These are phyloP conservation scores for Sylvietta virens DNA, from an alignment of 2,113 vertebrate species.

Conservation along the genomic window DNA sequence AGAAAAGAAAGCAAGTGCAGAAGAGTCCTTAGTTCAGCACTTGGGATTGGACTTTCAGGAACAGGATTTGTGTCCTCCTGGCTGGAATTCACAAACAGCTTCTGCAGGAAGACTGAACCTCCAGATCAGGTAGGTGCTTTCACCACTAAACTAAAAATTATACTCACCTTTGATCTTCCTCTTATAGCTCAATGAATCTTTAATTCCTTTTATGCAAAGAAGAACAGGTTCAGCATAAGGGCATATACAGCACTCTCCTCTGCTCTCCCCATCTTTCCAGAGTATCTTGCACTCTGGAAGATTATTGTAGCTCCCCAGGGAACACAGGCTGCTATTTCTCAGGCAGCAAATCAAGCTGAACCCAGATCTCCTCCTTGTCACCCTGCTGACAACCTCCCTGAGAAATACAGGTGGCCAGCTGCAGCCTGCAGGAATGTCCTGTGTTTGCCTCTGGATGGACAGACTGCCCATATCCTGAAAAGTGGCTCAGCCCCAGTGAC, in stretches of 20 bases:
- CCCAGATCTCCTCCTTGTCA: background rate
- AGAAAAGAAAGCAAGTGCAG: background rate
- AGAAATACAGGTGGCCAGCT: background rate
- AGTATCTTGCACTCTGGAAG: background rate
- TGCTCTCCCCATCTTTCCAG: background rate
- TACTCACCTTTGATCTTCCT: background rate
- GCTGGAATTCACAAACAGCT: background rate
- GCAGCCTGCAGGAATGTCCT: background rate
- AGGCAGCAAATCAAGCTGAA: background rate
- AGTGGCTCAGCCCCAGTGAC: background rate
- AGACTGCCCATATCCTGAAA: background rate
- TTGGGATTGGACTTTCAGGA: background rate
- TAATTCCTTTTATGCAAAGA: slow-evolving; percentile 7
- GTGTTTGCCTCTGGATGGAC: background rate
- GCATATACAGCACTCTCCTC: background rate
- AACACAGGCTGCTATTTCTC: background rate
- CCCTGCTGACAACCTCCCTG: background rate
- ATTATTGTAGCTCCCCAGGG: background rate
- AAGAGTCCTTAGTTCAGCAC: background rate
- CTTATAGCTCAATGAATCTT: background rate
- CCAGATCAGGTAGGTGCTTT: background rate
- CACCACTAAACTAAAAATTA: background rate
- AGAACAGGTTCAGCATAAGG: background rate
- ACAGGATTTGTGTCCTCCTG: background rate
- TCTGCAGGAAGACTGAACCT: background rate